Conservation (phyloP, 1,140 invertebrate species). For the Neodiprion pinetum region DNA sequence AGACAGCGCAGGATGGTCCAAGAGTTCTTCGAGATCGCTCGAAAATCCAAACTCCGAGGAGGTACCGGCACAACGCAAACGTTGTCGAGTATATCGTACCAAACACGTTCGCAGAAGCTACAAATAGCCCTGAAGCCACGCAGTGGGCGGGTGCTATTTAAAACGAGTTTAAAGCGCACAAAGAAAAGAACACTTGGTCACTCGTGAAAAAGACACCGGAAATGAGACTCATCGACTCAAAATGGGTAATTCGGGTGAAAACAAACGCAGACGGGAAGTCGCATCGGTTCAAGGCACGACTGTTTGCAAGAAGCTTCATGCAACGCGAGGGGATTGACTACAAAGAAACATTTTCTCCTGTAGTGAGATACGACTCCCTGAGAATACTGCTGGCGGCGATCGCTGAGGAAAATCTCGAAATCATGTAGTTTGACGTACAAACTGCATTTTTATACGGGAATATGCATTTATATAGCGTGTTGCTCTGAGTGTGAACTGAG, state of each 20-base stretch:
- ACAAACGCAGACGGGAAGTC: no score
- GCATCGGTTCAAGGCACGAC: conserved; percentile 34
- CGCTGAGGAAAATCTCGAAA: neutral
- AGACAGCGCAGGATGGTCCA: no score
- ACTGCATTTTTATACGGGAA: no score
- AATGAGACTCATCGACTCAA: conserved; percentile 32
- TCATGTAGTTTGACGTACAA: no score
- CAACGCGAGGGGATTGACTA: conserved; percentile 28
- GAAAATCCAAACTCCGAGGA: no score
- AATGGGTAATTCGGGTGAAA: conserved; percentile 39
- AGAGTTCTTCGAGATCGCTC: no score
- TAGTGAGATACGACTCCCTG: no score
- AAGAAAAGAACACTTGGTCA: conserved; percentile 36
- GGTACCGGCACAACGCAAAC: no score
- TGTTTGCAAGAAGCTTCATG: conserved; percentile 37
- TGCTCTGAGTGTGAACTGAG: no score
- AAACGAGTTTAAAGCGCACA: neutral
- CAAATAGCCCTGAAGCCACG: neutral
- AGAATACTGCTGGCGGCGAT: conserved; percentile 29
- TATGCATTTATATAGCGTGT: no score
- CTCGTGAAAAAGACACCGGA: conserved; percentile 31
- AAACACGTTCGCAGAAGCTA: conserved; percentile 1
- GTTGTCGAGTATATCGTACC: no score
- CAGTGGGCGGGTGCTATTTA: conserved; percentile 36
- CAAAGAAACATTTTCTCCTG: neutral